Evolutionary conservation across 2,888 invertebrate species (phyloP).

Genomic region (Zelleria hepariella): DNA sequence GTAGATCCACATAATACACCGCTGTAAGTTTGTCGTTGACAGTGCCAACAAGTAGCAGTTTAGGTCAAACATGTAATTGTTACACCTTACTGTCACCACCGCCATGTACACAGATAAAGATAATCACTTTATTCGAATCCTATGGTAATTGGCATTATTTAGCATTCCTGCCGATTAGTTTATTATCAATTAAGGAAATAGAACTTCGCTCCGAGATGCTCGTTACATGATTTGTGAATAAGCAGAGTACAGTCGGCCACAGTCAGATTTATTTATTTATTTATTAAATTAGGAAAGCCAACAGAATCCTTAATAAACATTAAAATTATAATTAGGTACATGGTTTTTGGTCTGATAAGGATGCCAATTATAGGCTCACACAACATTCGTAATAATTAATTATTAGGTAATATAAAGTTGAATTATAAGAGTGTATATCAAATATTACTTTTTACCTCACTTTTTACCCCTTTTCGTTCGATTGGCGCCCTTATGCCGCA

Average conservation of each 20-base stretch:
- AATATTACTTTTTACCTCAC: no score
- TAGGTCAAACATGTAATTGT: constrained; percentile 20
- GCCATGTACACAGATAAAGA: constrained; percentile 12
- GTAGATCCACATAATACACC: not conserved
- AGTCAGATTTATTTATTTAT: no score
- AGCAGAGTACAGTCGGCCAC: not conserved
- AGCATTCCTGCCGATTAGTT: not conserved
- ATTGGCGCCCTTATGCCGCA: no score
- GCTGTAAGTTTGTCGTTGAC: not conserved
- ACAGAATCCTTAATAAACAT: no score
- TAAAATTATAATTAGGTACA: no score
- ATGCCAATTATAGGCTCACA: no score
- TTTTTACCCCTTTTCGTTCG: no score
- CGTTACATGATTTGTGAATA: not conserved
- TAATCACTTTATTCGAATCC: not conserved
- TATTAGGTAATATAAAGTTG: no score
- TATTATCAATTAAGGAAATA: not conserved
- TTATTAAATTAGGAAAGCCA: no score
- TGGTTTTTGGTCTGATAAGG: no score
- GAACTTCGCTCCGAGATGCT: not conserved
- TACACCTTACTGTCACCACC: constrained; percentile 13
- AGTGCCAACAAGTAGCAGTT: constrained; percentile 19
- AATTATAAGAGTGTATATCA: no score
- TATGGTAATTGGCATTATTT: constrained; percentile 1
- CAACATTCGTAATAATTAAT: no score